Percentiles rank a stretch among this genome's conserved stretches.
Evolutionary conservation across 2,797 vertebrate genomes (phyloP).

Genomic region (Myiothlypis coronata): DNA sequence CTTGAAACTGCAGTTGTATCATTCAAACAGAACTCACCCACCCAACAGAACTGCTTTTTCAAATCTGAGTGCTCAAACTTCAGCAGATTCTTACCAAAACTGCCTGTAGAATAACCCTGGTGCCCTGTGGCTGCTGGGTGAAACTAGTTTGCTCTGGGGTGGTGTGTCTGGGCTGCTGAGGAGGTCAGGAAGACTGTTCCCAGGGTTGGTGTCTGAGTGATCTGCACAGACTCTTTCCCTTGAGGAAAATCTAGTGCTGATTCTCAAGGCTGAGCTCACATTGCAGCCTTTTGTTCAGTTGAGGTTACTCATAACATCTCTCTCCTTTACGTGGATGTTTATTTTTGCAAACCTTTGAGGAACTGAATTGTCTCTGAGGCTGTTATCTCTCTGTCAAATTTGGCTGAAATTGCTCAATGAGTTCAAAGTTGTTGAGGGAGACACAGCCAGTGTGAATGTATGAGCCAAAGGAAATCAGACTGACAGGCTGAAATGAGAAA

Average conservation of each 20-base stretch:
- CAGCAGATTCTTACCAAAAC: neutral
- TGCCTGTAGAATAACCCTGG: neutral
- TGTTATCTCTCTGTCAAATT: constrained; percentile 50
- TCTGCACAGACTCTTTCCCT: neutral
- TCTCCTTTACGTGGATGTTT: constrained; percentile 16
- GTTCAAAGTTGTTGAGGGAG: constrained; percentile 50
- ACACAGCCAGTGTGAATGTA: neutral
- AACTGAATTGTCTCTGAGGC: constrained; percentile 20
- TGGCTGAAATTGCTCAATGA: constrained; percentile 55
- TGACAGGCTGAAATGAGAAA: constrained; percentile 45
- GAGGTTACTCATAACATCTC: constrained; percentile 36
- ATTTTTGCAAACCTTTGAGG: constrained; percentile 42
- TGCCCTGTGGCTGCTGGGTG: neutral
- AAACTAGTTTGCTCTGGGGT: neutral
- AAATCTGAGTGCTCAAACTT: neutral
- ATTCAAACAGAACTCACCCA: neutral
- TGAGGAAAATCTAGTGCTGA: neutral
- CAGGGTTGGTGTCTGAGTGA: neutral
- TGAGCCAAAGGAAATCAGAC: constrained; percentile 20
- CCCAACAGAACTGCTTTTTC: neutral
- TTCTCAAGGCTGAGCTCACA: neutral
- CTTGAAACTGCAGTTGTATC: neutral
- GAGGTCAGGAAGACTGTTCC: neutral
- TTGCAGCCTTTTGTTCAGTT: neutral
- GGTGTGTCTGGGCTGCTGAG: neutral